phyloP scores from a whole-genome alignment of 1,140 invertebrate species.

The Zaprionus ghesquierei region DNA sequence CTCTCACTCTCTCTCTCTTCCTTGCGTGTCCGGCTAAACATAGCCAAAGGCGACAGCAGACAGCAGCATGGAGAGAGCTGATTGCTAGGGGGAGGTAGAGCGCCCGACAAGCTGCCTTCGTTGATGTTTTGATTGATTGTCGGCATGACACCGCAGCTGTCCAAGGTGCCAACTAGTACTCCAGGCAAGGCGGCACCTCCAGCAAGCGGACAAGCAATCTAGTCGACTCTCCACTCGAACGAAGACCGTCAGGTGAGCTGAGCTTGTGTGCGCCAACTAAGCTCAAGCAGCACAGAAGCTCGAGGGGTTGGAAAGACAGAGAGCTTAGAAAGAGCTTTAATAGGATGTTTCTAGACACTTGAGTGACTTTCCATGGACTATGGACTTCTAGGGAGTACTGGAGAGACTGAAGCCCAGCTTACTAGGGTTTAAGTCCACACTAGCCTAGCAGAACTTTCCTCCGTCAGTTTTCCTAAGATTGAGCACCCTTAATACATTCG shows the following conservation, averaged over 20 bases:
- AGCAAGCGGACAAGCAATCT: neutral
- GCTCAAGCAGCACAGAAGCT: neutral
- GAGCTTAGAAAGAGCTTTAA: neutral
- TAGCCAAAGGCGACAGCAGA: constrained; percentile 37
- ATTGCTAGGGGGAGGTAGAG: neutral
- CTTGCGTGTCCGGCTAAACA: constrained; percentile 44
- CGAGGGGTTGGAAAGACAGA: neutral
- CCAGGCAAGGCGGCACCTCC: constrained; percentile 16
- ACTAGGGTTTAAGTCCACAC: too few relatives aligned
- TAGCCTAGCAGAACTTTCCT: too few relatives aligned
- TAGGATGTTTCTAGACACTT: neutral
- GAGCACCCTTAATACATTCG: too few relatives aligned
- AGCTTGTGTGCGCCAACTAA: neutral
- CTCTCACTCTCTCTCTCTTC: neutral
- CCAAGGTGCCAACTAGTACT: constrained; percentile 56
- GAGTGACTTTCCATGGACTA: too few relatives aligned
- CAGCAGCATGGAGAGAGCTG: neutral
- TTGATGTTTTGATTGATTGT: constrained; percentile 77
- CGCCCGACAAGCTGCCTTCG: constrained; percentile 2
- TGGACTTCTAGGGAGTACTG: too few relatives aligned
- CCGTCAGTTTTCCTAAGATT: too few relatives aligned
- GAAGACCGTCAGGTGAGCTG: neutral
- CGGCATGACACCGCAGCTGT: constrained; percentile 36
- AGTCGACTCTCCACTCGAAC: neutral
- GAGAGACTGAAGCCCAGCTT: too few relatives aligned